Conservation (phyloP, 1,140 invertebrate genomes). For the Probaryconus sp. region DNA sequence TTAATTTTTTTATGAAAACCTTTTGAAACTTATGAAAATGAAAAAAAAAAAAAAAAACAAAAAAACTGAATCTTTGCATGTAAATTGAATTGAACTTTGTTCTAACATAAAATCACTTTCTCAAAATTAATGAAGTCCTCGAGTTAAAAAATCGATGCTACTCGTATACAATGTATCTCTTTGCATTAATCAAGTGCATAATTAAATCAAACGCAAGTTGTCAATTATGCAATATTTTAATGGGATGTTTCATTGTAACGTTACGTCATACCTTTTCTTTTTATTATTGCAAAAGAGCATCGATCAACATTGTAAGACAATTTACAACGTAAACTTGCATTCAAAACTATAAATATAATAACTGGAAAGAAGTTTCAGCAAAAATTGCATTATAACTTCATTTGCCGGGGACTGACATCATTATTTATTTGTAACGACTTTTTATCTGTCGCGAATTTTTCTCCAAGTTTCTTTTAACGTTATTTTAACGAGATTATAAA, state of each 20-base stretch:
- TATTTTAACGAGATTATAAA: constrained; percentile 25
- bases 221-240: constrained; percentile 21
- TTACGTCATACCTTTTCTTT: no score
- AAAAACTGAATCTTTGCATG: no score
- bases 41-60: no score
- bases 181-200: constrained; percentile 7
- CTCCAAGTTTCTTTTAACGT: not conserved
- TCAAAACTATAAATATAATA: not conserved
- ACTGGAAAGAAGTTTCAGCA: not conserved
- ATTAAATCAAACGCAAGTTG: constrained; percentile 26
- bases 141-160: no score
- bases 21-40: no score
- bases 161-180: constrained; percentile 3
- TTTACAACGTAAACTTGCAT: constrained; percentile 6
- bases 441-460: constrained; percentile 11
- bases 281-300: no score
- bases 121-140: constrained; percentile 19
- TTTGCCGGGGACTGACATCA: constrained; percentile 6
- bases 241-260: constrained; percentile 13
- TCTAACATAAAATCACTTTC: constrained; percentile 3
- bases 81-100: no score
- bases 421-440: constrained; percentile 11
- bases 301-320: constrained; percentile 3
- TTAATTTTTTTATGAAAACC: no score
- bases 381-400: constrained; percentile 17